Percentiles rank a stretch among this genome's conserved stretches.
Conservation (phyloP, 2,113 vertebrate genomes). For the Tachycineta bicolor region DNA sequence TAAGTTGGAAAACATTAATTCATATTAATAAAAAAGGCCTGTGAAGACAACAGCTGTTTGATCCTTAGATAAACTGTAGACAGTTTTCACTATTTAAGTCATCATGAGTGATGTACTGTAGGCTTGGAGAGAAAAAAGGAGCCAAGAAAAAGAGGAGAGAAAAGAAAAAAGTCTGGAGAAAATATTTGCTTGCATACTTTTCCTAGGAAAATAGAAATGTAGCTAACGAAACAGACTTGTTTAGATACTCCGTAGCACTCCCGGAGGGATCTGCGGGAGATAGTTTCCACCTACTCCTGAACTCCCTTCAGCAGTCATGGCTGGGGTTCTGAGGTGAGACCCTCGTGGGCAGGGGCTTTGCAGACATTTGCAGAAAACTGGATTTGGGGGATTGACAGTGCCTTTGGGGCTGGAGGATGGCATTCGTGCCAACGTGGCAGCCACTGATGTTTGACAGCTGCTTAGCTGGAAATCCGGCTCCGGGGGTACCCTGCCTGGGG, state of each 20-base stretch:
- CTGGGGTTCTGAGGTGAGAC: background rate
- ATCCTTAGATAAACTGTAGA: slow-evolving; percentile 68
- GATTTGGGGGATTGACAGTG: background rate
- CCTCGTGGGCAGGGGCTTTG: background rate
- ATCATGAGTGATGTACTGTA: slow-evolving; percentile 32
- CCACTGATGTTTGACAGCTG: fast-evolving
- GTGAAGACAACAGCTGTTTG: slow-evolving; percentile 64
- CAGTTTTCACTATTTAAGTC: slow-evolving; percentile 66
- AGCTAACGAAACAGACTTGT: slow-evolving; percentile 30
- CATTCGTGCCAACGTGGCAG: fast-evolving
- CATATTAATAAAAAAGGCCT: slow-evolving; percentile 67
- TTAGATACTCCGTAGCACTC: slow-evolving; percentile 12
- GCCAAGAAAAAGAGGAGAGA: slow-evolving; percentile 53
- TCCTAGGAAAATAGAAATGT: slow-evolving; percentile 50
- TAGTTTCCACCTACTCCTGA: slow-evolving; percentile 7
- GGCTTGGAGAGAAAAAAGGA: slow-evolving; percentile 15
- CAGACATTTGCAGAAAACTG: background rate
- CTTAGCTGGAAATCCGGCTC: fast-evolving
- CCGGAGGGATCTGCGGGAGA: background rate
- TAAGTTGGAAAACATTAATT: slow-evolving; percentile 67
- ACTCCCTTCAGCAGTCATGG: fast-evolving
- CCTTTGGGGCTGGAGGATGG: background rate
- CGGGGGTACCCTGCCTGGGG: fast-evolving
- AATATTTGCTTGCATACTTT: slow-evolving; percentile 62
- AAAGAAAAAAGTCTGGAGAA: slow-evolving; percentile 34